Evolutionary conservation across 2,113 vertebrate species (phyloP).

Genomic region (Cephalopterus ornatus): DNA sequence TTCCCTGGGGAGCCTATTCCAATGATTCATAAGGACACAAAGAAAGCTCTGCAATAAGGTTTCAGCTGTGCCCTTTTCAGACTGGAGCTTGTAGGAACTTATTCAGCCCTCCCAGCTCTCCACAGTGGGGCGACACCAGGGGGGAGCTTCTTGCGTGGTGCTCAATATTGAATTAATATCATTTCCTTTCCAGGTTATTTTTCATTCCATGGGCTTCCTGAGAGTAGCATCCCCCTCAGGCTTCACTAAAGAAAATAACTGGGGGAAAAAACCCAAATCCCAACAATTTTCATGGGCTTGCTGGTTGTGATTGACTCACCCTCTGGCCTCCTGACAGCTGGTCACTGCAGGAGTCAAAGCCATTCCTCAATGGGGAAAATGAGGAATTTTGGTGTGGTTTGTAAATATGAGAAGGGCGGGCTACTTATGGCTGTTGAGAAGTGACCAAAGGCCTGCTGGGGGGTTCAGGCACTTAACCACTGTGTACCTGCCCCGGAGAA

Average conservation of each 20-base stretch:
- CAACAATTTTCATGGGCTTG: not conserved
- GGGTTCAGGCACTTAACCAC: not conserved
- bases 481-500: not conserved
- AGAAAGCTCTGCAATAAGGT: not conserved
- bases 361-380: not conserved
- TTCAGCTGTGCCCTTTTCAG: not conserved
- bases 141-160: not conserved
- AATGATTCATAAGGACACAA: not conserved
- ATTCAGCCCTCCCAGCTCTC: not conserved
- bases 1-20: not conserved
- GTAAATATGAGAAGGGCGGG: not conserved
- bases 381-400: not conserved
- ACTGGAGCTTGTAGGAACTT: fast-evolving
- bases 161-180: not conserved
- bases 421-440: not conserved
- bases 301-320: not conserved
- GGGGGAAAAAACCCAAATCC: not conserved
- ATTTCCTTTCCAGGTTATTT: not conserved
- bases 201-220: not conserved
- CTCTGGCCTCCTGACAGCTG: not conserved
- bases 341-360: not conserved
- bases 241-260: not conserved
- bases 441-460: not conserved
- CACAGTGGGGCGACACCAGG: not conserved
- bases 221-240: not conserved